These are phyloP conservation scores for Eleginops maclovinus DNA, from an alignment of 2,113 vertebrate genomes.

Conservation along the genomic window DNA sequence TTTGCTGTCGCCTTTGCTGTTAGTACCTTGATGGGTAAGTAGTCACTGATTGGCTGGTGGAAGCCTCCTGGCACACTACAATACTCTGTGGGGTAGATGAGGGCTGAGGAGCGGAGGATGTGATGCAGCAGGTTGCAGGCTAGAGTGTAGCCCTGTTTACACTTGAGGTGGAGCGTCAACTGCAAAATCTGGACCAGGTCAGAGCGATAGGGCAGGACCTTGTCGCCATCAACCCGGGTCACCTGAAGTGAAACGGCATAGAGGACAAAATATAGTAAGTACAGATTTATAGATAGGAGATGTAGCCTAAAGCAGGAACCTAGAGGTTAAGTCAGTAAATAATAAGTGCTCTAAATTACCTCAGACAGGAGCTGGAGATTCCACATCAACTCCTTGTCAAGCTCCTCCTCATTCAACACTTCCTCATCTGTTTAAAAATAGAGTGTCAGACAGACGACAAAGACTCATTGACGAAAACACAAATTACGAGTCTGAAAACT, in stretches of 20 bases:
- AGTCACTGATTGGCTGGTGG: constrained; percentile 89
- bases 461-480: neutral
- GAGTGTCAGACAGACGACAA: constrained; percentile 25
- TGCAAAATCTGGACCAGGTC: constrained; percentile 94
- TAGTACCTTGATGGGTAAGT: constrained; percentile 95
- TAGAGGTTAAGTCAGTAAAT: neutral
- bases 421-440: constrained; percentile 90
- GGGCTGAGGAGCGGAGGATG: constrained; percentile 93
- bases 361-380: constrained; percentile 97
- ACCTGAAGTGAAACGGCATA: constrained; percentile 81
- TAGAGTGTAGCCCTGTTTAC: constrained; percentile 97
- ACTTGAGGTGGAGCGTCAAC: constrained; percentile 92
- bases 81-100: constrained; percentile 98
- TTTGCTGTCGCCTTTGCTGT: neutral
- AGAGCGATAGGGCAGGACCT: constrained; percentile 91
- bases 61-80: constrained; percentile 98
- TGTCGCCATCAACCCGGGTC: constrained; percentile 95
- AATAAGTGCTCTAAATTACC: constrained; percentile 78
- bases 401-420: constrained; percentile 93
- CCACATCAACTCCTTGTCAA: constrained; percentile 98
- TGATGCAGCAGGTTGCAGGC: constrained; percentile 98
- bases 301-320: neutral
- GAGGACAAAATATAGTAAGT: neutral
- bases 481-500: constrained; percentile 8
- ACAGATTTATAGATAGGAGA: neutral